Evolutionary conservation across 2,888 invertebrate species (phyloP).

Genomic region (Leptothorax acervorum): DNA sequence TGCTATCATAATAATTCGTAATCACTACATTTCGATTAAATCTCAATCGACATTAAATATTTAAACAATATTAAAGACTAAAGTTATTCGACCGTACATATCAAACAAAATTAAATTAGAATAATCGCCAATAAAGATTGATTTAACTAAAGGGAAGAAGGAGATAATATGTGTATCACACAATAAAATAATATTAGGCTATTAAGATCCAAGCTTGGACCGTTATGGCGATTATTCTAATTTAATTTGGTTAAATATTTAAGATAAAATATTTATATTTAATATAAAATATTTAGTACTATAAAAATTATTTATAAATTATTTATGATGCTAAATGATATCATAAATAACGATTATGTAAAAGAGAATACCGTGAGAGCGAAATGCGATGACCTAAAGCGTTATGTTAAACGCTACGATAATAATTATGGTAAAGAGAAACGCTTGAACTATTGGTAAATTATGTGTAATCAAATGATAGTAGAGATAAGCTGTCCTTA

Average conservation of each 20-base stretch:
- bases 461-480: conserved; percentile 32
- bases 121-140: no score
- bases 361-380: background rate
- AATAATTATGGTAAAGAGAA: conserved; percentile 25
- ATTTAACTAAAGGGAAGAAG: no score
- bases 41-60: background rate
- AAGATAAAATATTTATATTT: no score
- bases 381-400: background rate
- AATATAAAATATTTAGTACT: background rate
- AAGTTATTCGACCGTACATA: no score
- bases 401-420: background rate
- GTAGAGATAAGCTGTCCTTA: conserved; percentile 15
- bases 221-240: no score
- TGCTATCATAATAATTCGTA: background rate
- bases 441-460: conserved; percentile 17
- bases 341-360: background rate
- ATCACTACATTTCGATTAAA: background rate
- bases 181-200: no score
- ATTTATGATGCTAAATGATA: background rate
- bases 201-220: no score
- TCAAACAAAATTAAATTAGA: no score
- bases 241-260: background rate
- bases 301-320: background rate
- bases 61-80: no score
- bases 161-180: no score